A percentile compares a stretch with the other conserved stretches of the same genome.
Conservation (phyloP, 1,140 invertebrate genomes). For the Rhopalosiphum padi region DNA sequence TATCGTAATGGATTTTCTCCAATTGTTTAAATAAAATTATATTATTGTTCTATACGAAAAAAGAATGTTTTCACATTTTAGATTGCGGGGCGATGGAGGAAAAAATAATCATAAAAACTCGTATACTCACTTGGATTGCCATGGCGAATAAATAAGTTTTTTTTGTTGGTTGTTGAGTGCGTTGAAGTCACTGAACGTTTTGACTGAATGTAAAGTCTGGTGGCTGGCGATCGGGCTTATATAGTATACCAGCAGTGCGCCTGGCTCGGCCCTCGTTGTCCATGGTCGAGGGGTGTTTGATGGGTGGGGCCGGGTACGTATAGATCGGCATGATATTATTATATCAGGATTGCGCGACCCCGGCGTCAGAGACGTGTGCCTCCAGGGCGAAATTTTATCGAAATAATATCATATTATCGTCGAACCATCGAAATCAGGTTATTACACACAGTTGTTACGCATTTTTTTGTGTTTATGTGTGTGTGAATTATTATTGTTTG, state of each 20-base stretch:
- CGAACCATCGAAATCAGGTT: not conserved
- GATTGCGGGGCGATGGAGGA: not conserved
- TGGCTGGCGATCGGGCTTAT: not conserved
- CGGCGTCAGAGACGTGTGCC: not conserved
- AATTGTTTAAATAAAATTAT: not conserved
- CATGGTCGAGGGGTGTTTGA: not conserved
- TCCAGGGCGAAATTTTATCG: not conserved
- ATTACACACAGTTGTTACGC: not conserved
- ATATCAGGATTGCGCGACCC: not conserved
- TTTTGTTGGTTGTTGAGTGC: not conserved
- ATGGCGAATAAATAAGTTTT: not conserved
- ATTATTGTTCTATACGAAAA: not conserved
- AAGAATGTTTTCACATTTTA: too few species aligned
- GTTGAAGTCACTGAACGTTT: slow-evolving; percentile 4
- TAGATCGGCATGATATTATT: not conserved
- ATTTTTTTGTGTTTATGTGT: not conserved
- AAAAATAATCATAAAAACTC: not conserved
- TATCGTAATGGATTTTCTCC: too few species aligned
- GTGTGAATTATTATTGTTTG: not conserved
- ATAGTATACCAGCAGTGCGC: not conserved
- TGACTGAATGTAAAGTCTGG: not conserved
- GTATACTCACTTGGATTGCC: slow-evolving; percentile 33
- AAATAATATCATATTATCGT: slow-evolving; percentile 5
- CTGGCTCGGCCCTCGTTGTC: not conserved
- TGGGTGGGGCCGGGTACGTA: not conserved